Percentiles rank a stretch among this genome's conserved stretches.
Evolutionary conservation across 2,888 invertebrate species (phyloP).

Genomic region (Galeopsomyia nigrocyanea): DNA sequence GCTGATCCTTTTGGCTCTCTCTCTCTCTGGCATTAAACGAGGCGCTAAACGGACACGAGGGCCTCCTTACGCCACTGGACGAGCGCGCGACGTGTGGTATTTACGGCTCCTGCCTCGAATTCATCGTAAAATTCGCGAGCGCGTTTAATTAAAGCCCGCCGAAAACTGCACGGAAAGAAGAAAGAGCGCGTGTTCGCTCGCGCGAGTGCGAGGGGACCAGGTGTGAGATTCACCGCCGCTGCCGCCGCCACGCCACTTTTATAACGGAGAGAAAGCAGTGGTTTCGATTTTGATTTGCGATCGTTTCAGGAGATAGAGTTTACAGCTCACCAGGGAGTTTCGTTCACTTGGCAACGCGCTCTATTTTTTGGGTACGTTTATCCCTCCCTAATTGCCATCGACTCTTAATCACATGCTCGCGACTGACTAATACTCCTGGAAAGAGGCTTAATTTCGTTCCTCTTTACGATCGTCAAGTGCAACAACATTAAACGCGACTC

Average conservation of each 20-base stretch:
- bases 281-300: constrained; percentile 33
- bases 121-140: constrained; percentile 47
- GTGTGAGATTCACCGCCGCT: constrained; percentile 3
- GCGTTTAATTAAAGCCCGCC: constrained; percentile 45
- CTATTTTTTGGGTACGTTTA: neutral
- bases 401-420: too few relatives aligned
- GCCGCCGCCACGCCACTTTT: neutral
- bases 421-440: too few relatives aligned
- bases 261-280: constrained; percentile 17
- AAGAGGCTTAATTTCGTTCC: too few relatives aligned
- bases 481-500: too few relatives aligned
- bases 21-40: constrained; percentile 17
- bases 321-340: too few relatives aligned
- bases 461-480: too few relatives aligned
- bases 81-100: constrained; percentile 6
- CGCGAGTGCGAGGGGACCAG: too few relatives aligned
- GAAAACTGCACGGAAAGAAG: constrained; percentile 1
- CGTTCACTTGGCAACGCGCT: neutral
- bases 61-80: constrained; percentile 14
- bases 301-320: too few relatives aligned
- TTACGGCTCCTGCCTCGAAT: constrained; percentile 36
- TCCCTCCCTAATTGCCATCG: too few relatives aligned
- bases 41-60: constrained; percentile 30
- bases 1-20: constrained; percentile 13
- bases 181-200: neutral